Base-by-base conservation (phyloP, 2,797 vertebrate species). In the Anniella stebbinsi region DNA sequence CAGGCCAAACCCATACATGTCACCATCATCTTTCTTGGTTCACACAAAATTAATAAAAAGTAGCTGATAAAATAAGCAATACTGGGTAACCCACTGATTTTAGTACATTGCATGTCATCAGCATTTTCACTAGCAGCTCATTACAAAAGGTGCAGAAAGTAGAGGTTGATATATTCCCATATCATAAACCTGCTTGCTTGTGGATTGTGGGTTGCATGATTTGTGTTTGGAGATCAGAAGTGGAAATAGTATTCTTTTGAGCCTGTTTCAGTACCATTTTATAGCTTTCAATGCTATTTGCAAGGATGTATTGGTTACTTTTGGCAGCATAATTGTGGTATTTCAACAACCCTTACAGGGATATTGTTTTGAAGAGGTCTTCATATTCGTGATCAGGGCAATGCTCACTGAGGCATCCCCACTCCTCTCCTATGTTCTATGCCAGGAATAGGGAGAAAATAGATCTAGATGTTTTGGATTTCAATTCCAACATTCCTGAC, bases 121-220 rank as follows among this genome's bases (percentile, higher is more conserved):
- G 4, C 33, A 80, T 5, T 73, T 93, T 92, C 13, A 67, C 80
- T 76, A 36, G 76, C 72, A 87, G 33, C 70, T 92, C 73, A 11
- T 87, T 87, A 87, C n/a, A 69, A 69, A 2, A 75, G 1, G 9
- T 51, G 80, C 1, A 45, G 77, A 87, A 88, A 90, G 82, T 10
- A 76, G 69, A 60, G 83, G 13, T 17, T 67, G 41, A 60, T 67
- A 85, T 87, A 86, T 17, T 7, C 10, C 36, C 18, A 9, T 4
- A 15, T 76, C 54, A 84, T 48, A 82, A 75, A 82, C 28, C 23
- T 77, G 5, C 33, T 60, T 73, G 69, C 2, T 70, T 23, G 41
- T 57, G 38, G 78, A 48, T 51, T 70, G 87, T 83, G 13, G 33
- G 30, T 87, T 60, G 3, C 13, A 66, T 76, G 72, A 51, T 36